Evolutionary conservation across 2,888 invertebrate species (phyloP).

Genomic region (Melanchra persicariae): DNA sequence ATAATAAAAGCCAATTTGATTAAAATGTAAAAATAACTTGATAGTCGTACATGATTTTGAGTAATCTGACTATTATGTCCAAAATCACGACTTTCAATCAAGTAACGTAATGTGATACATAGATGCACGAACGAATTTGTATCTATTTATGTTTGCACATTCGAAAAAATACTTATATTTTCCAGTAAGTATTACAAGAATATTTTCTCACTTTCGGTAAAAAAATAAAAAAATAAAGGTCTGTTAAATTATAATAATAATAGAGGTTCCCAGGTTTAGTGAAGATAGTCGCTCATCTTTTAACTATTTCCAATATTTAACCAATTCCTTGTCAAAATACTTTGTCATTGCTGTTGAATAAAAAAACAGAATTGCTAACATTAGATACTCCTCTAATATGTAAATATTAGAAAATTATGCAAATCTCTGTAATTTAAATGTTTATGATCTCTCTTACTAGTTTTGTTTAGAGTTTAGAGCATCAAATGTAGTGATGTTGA

Average conservation of each 20-base stretch:
- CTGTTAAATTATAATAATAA: background rate
- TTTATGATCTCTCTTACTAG: background rate
- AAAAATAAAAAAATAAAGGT: background rate
- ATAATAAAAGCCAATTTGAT: conserved; percentile 41
- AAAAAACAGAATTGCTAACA: too few species aligned
- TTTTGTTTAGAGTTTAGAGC: background rate
- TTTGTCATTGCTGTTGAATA: too few species aligned
- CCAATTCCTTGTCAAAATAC: too few species aligned
- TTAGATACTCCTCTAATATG: too few species aligned
- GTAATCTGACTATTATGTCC: background rate
- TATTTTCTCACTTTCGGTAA: conserved; percentile 18
- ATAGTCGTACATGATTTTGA: background rate
- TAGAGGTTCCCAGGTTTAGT: conserved; percentile 6
- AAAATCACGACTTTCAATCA: background rate
- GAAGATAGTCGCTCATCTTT: too few species aligned
- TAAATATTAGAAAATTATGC: background rate
- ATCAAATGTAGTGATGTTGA: background rate
- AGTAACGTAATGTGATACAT: background rate
- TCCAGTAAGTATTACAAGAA: background rate
- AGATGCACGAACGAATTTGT: background rate
- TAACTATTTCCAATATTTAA: too few species aligned
- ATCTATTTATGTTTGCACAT: background rate
- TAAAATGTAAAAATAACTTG: background rate
- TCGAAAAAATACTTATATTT: background rate
- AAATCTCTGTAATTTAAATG: background rate